Base-by-base conservation (phyloP, 2,888 invertebrate genomes). In the Oscheius sp. region DNA sequence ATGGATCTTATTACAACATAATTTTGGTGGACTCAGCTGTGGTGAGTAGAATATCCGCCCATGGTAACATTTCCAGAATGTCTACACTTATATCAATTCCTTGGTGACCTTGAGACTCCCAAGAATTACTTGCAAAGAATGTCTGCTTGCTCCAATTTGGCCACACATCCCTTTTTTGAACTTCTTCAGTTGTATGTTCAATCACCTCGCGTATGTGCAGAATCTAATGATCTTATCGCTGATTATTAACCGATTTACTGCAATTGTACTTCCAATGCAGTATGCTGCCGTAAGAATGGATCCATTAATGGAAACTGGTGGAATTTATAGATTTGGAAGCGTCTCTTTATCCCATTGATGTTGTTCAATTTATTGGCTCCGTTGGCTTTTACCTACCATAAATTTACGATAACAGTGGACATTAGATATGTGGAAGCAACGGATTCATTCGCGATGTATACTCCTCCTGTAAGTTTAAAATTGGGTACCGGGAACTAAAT, bases 131-230 rank as follows among this genome's bases (percentile, higher is more conserved):
- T 55, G 55, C 23, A 55, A 25, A 25, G 55, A 25, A 23, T 55
- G 55, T 55, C 13, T 25, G 23, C n/a, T 21, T 13, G 49, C 49
- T 49, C 49, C 49, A 18, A 2, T 49, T 21, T 7, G 3, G n/a
- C 3, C n/a, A 21, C 3, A 49, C 2, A 49, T 49, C 5, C 21
- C 21, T 21, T 3, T 3, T 2, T 49, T 49, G 13, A 21, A 49
- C n/a, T 55, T 55, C 55, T 21, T 55, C 55, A 13, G 21, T 23
- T 55, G 55, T 55, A 23, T 55, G 25, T 55, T 18, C 21, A 55
- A 16, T 13, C 55, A 55, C 25, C 25, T 55, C 5, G 55, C 55
- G 7, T 55, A 55, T 25, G 55, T 55, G 55, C 55, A 55, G 55
- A 23, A 55, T 55, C 55, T 55, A 6, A 55, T 55, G 55, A 55